Evolutionary conservation across 2,113 vertebrate genomes (phyloP).

Genomic region (Psammodynastes pulverulentus): DNA sequence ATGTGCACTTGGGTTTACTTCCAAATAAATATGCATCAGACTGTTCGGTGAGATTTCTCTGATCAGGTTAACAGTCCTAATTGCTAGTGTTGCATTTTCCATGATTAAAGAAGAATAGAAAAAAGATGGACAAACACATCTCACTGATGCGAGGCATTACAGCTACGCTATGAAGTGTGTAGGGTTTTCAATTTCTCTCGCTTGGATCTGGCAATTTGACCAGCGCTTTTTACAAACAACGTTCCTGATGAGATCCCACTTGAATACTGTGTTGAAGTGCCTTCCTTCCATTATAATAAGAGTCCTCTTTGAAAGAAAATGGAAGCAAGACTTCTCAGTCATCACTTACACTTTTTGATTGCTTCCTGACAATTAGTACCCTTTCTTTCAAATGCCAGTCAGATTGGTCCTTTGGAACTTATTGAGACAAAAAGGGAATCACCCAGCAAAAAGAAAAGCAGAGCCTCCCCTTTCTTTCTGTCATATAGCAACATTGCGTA

Average conservation of each 20-base stretch:
- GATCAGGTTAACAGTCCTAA: background rate
- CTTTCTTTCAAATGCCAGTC: slow-evolving; percentile 1
- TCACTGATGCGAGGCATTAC: background rate
- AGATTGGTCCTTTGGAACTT: background rate
- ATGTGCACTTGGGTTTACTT: background rate
- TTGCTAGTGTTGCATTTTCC: background rate
- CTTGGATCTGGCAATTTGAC: background rate
- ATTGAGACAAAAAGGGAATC: slow-evolving; percentile 23
- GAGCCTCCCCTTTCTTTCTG: background rate
- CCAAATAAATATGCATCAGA: background rate
- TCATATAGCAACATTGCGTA: slow-evolving; percentile 35
- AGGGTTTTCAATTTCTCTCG: background rate
- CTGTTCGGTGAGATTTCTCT: background rate
- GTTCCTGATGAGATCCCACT: background rate
- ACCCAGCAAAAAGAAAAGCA: slow-evolving; percentile 32
- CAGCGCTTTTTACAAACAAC: background rate
- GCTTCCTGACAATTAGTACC: background rate
- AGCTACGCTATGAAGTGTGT: background rate
- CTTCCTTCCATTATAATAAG: fast-evolving
- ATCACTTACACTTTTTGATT: slow-evolving; percentile 4
- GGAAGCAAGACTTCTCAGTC: slow-evolving; percentile 20
- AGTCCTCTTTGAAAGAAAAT: background rate
- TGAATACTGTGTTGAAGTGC: background rate
- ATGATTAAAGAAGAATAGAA: background rate
- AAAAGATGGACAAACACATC: background rate